A percentile compares a stretch with the other conserved stretches of the same genome.
Evolutionary conservation across 1,140 invertebrate genomes (phyloP).

Genomic region (Cryptotermes secundus): DNA sequence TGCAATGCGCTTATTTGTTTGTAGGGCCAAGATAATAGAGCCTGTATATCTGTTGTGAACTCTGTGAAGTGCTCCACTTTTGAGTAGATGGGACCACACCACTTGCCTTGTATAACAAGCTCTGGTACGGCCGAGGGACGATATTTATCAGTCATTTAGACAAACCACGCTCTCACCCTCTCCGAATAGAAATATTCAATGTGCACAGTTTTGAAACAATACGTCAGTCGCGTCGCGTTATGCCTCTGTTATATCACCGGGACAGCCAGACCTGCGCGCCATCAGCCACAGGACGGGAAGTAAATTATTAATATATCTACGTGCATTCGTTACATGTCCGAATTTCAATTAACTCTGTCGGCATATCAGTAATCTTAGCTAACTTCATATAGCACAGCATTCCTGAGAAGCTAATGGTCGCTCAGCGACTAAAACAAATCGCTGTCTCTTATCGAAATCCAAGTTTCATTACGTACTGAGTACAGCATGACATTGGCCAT

Average conservation of each 20-base stretch:
- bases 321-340: too few relatives aligned
- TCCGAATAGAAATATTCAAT: constrained; percentile 11
- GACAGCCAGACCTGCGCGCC: not conserved
- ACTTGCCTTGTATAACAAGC: not conserved
- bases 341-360: too few relatives aligned
- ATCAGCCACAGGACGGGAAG: not conserved
- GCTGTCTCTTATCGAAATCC: too few relatives aligned
- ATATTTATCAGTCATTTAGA: constrained; percentile 18
- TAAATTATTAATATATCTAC: not conserved
- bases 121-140: not conserved
- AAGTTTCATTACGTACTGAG: too few relatives aligned
- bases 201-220: constrained; percentile 19
- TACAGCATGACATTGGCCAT: too few relatives aligned
- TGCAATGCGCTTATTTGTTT: too few relatives aligned
- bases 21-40: too few relatives aligned
- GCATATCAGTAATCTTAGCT: too few relatives aligned
- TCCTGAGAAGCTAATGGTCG: too few relatives aligned
- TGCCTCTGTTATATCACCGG: not conserved
- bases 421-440: too few relatives aligned
- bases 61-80: not conserved
- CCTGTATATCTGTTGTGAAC: too few relatives aligned
- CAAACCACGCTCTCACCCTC: not conserved
- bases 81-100: not conserved
- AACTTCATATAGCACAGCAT: too few relatives aligned
- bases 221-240: not conserved